These are phyloP conservation scores for Sminthopsis crassicaudata DNA, from an alignment of 2,113 vertebrate species.

Conservation along the genomic window DNA sequence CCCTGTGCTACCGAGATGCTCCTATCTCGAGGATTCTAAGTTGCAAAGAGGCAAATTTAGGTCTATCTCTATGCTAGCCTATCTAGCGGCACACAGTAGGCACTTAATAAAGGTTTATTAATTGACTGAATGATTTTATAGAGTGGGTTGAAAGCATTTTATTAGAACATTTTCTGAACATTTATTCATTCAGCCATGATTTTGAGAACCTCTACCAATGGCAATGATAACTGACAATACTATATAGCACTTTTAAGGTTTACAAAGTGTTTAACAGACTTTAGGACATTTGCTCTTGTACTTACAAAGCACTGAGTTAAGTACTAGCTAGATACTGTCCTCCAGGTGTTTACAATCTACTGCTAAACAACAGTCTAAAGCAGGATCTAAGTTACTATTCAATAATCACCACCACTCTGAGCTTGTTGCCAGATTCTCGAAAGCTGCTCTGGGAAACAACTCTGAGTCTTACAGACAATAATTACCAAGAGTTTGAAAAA, in stretches of 20 bases:
- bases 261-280: neutral
- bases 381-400: neutral
- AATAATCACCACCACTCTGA: neutral
- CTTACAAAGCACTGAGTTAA: neutral
- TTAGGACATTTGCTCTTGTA: neutral
- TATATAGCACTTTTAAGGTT: neutral
- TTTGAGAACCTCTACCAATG: neutral
- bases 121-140: neutral
- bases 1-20: neutral
- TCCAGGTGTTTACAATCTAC: slow-evolving; percentile 2
- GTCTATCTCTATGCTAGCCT: too few species aligned
- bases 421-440: neutral
- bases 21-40: too few species aligned
- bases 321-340: neutral
- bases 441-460: neutral
- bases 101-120: neutral
- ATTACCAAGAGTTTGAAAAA: neutral
- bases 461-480: neutral
- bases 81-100: neutral
- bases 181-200: neutral
- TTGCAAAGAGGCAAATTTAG: too few species aligned
- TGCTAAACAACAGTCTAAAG: neutral
- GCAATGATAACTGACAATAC: neutral
- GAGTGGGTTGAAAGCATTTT: neutral
- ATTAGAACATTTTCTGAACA: neutral